These are phyloP conservation scores for Atractosteus spatula DNA, from an alignment of 2,113 vertebrate genomes.

Conservation along the genomic window DNA sequence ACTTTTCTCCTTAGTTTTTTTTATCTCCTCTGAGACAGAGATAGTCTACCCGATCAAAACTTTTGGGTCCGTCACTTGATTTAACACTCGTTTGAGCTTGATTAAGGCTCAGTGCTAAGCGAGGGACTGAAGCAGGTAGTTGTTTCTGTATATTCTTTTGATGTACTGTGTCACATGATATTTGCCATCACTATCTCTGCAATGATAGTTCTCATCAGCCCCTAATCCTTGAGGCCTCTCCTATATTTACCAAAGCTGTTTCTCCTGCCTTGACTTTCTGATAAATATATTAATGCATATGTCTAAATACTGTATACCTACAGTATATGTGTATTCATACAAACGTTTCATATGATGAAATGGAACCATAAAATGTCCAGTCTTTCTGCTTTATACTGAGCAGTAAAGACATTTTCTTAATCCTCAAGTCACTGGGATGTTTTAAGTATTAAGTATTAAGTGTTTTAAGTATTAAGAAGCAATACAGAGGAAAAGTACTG, in stretches of 20 bases:
- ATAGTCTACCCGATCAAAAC: constrained; percentile 70
- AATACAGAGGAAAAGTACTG: too few relatives aligned
- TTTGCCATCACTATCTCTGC: constrained; percentile 24
- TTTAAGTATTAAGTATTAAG: too few relatives aligned
- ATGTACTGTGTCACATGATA: constrained; percentile 37
- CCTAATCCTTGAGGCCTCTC: constrained; percentile 17
- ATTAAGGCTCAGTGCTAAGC: constrained; percentile 57
- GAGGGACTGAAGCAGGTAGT: constrained; percentile 59
- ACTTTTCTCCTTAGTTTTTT: constrained; percentile 61
- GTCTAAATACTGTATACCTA: background rate
- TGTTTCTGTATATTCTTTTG: constrained; percentile 52
- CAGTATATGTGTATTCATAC: too few relatives aligned
- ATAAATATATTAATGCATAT: background rate
- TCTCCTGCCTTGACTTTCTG: background rate
- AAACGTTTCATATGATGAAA: too few relatives aligned
- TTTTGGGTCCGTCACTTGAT: constrained; percentile 57
- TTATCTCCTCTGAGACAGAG: constrained; percentile 63
- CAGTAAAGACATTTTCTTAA: too few relatives aligned
- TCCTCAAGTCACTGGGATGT: too few relatives aligned
- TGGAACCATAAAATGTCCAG: too few relatives aligned
- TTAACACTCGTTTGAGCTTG: constrained; percentile 61
- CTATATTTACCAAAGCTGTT: background rate
- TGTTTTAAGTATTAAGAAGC: too few relatives aligned
- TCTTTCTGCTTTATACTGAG: too few relatives aligned
- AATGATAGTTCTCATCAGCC: constrained; percentile 10